phyloP scores from a whole-genome alignment of 2,888 invertebrate species.

The Aspidiotus rigidus region DNA sequence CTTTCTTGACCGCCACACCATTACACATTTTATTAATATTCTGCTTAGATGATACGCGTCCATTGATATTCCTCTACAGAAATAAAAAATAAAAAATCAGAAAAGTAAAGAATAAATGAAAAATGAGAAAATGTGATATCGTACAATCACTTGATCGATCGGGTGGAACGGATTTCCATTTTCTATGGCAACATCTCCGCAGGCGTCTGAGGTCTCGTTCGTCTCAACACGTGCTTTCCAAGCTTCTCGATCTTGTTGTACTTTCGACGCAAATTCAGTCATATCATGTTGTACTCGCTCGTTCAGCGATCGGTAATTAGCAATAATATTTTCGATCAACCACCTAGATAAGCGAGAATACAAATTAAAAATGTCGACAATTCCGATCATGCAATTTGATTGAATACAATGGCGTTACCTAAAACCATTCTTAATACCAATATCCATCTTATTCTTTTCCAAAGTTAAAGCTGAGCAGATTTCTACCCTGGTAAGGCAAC shows the following conservation, averaged over 20 bases:
- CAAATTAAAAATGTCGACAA: not conserved
- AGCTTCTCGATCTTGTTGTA: slow-evolving; percentile 32
- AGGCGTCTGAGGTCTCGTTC: not conserved
- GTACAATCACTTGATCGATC: slow-evolving; percentile 9
- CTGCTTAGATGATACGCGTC: too few relatives aligned
- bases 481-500: slow-evolving; percentile 73
- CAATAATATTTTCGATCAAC: slow-evolving; percentile 59
- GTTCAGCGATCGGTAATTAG: slow-evolving; percentile 56
- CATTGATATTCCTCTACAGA: too few relatives aligned
- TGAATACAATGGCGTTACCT: slow-evolving; percentile 18
- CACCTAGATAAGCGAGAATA: slow-evolving; percentile 44
- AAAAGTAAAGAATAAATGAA: not conserved
- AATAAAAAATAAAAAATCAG: too few relatives aligned
- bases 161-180: slow-evolving; percentile 26
- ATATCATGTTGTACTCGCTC: slow-evolving; percentile 55
- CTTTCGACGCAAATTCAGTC: slow-evolving; percentile 36
- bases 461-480: slow-evolving; percentile 46
- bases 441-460: slow-evolving; percentile 33
- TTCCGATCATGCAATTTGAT: not conserved
- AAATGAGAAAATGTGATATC: not conserved
- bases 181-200: slow-evolving; percentile 4
- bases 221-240: slow-evolving; percentile 31
- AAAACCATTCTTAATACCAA: slow-evolving; percentile 34
- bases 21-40: too few relatives aligned
- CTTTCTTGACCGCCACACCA: too few relatives aligned